phyloP scores from a whole-genome alignment of 1,140 invertebrate genomes.

The Brachionus koreanus region DNA sequence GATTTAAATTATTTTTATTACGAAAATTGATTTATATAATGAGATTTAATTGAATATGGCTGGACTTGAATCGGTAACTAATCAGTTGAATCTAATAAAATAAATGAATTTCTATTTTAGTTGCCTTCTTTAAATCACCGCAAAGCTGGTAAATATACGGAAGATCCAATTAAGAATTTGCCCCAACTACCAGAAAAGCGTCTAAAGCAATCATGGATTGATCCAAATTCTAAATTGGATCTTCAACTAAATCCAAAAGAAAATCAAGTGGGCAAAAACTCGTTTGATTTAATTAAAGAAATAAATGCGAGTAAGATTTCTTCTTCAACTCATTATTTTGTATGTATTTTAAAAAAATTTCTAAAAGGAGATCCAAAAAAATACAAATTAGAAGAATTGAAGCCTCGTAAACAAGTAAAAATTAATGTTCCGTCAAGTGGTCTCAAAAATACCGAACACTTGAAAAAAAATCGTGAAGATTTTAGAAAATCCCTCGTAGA shows the following conservation, averaged over 20 bases:
- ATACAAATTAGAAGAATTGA: conserved; percentile 3
- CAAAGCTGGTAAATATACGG: conserved; percentile 51
- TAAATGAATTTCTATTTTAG: background rate
- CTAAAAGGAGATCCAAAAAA: conserved; percentile 30
- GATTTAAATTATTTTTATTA: background rate
- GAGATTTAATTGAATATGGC: conserved; percentile 18
- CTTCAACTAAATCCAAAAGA: conserved; percentile 32
- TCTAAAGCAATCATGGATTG: conserved; percentile 53
- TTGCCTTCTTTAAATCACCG: background rate
- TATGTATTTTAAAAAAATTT: background rate
- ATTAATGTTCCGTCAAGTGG: conserved; percentile 22
- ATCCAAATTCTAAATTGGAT: conserved; percentile 17
- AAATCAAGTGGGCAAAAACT: conserved; percentile 26
- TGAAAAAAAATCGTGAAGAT: conserved; percentile 72
- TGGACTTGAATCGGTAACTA: conserved; percentile 23
- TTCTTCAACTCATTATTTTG: background rate
- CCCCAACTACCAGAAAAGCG: conserved; percentile 55
- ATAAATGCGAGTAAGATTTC: conserved; percentile 24
- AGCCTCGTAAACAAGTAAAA: conserved; percentile 31
- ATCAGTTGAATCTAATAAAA: background rate
- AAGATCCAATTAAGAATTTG: conserved; percentile 55
- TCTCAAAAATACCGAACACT: conserved; percentile 46
- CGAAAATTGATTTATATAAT: background rate
- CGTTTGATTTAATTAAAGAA: conserved; percentile 37
- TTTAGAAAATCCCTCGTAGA: conserved; percentile 74